These are phyloP conservation scores for Myopa testacea DNA, from an alignment of 2,888 invertebrate genomes.

Conservation along the genomic window DNA sequence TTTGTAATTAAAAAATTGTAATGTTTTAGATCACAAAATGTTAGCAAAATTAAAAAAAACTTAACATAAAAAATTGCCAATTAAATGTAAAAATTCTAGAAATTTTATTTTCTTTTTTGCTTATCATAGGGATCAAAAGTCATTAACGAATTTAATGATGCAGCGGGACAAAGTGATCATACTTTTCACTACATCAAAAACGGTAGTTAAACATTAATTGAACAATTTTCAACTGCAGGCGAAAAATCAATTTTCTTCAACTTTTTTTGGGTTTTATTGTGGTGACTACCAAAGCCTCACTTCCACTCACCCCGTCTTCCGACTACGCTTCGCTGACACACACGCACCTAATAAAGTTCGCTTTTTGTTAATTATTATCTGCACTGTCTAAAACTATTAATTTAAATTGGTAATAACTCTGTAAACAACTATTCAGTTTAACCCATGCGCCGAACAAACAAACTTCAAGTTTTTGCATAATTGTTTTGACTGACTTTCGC, in stretches of 20 bases:
- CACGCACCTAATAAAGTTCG: not conserved
- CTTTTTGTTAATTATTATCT: not conserved
- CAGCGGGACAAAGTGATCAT: too few relatives aligned
- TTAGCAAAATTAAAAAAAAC: conserved; percentile 12
- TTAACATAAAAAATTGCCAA: conserved; percentile 4
- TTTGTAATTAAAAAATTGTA: not conserved
- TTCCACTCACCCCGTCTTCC: conserved; percentile 15
- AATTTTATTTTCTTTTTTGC: not conserved
- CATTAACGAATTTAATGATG: too few relatives aligned
- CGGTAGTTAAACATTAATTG: too few relatives aligned
- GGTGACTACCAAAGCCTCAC: not conserved
- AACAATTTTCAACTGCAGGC: not conserved
- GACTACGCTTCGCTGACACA: not conserved
- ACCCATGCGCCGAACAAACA: not conserved
- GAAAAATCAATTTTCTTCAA: conserved; percentile 34
- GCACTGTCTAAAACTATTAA: not conserved
- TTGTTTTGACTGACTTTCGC: not conserved
- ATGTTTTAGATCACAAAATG: not conserved
- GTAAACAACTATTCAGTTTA: conserved; percentile 24
- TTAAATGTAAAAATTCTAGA: conserved; percentile 2
- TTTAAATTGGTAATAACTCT: conserved; percentile 1
- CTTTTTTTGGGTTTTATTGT: not conserved
- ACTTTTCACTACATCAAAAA: too few relatives aligned
- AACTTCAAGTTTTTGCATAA: conserved; percentile 17
- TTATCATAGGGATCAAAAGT: too few relatives aligned